phyloP scores from a whole-genome alignment of 2,888 invertebrate genomes.

The Galerucella pusilla region DNA sequence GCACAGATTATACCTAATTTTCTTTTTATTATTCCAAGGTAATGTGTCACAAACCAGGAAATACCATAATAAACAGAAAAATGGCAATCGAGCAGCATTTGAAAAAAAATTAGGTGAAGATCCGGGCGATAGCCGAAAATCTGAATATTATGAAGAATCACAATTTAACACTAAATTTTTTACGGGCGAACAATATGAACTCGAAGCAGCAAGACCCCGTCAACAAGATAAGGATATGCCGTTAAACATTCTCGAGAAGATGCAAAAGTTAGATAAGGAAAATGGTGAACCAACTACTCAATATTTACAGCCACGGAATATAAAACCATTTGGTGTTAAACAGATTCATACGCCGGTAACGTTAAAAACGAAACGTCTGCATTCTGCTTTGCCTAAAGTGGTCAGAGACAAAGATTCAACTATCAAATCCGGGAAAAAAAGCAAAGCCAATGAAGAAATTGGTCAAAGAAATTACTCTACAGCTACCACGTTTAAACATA shows the following conservation, averaged over 20 bases:
- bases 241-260: slow-evolving; percentile 23
- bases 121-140: background rate
- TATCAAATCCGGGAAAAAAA: background rate
- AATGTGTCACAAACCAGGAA: background rate
- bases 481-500: background rate
- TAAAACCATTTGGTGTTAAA: slow-evolving; percentile 23
- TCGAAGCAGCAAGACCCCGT: background rate
- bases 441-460: background rate
- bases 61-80: background rate
- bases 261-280: slow-evolving; percentile 9
- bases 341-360: background rate
- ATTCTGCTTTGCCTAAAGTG: background rate
- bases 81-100: background rate
- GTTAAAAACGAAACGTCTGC: background rate
- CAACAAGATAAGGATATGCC: background rate
- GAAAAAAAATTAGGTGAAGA: background rate
- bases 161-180: background rate
- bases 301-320: slow-evolving; percentile 21
- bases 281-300: background rate
- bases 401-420: background rate
- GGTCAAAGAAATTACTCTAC: background rate
- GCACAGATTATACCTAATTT: background rate
- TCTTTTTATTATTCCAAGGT: background rate
- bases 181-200: background rate
- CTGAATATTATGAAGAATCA: background rate